A percentile compares a stretch with the other conserved stretches of the same genome.
Conservation (phyloP, 2,888 invertebrate species). For the Galeopsomyia nigrocyanea region DNA sequence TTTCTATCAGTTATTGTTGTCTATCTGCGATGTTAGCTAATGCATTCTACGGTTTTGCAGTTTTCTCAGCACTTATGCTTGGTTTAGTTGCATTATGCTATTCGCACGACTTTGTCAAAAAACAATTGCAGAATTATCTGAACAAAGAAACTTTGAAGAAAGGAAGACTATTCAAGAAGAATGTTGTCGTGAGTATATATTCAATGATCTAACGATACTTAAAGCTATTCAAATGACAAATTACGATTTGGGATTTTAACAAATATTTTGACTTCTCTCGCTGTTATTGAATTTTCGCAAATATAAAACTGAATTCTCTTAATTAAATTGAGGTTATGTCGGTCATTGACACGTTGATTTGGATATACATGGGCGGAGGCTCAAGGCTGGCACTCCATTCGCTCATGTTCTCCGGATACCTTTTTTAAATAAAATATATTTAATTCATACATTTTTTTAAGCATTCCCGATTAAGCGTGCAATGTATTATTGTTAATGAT, state of each 20-base stretch:
- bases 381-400: conserved; percentile 14
- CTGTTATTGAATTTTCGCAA: too few relatives aligned
- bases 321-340: conserved; percentile 40
- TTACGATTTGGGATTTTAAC: neutral
- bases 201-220: neutral
- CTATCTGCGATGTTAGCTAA: conserved; percentile 14
- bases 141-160: conserved; percentile 11
- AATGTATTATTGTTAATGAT: neutral
- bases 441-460: conserved; percentile 37
- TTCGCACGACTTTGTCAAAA: conserved; percentile 8
- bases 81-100: neutral
- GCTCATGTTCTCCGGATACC: conserved; percentile 45
- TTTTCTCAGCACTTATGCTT: neutral
- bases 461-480: neutral
- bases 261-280: neutral
- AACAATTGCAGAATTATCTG: neutral
- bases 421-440: conserved; percentile 48
- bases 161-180: conserved; percentile 30
- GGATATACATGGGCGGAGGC: neutral
- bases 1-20: conserved; percentile 16
- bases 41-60: conserved; percentile 11
- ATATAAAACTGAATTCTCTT: neutral
- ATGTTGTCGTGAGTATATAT: conserved; percentile 41
- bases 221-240: neutral
- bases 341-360: conserved; percentile 18